Base-by-base conservation (phyloP, 1,140 invertebrate genomes). In the Bombus sylvicola region DNA sequence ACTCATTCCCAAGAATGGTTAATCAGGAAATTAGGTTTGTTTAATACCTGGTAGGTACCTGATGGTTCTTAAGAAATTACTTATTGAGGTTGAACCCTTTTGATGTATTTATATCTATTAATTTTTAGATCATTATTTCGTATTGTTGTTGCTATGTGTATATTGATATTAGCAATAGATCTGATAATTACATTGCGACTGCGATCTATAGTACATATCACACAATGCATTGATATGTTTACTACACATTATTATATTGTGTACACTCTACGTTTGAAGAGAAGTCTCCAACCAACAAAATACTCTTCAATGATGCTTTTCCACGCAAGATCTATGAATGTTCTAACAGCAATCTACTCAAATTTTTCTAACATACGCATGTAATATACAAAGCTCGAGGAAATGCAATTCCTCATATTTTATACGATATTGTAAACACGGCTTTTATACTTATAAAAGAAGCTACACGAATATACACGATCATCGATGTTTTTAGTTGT, bases 1-100 rank as follows among this genome's bases (percentile, higher is more conserved):
- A 79, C 72, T 94, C 1, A 6, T 88, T 31, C n/a, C 81, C 15
- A 91, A 85, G 57, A 86, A 53, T 79, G 18, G 8, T 57, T 31
- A 12, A 76, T 28, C 31, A 78, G 37, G n/a, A 43, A 28, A 25
- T 15, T 28, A 43, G 9, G 5, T 47, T 47, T 47, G 15, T 47
- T 18, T 15, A 47, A 1, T 13, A 9, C n/a, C 25, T 25, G 0
- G 6, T 37, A 25, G 69, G 18, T 71, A 39, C 0, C 25, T 39
- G 12, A 31, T 12, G 4, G 47, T 53, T 22, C 18, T 53, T 22
- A 53, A 0, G 47, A 53, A 53, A 22, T 53, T 18, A 22, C 47
- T 1, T 6, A 18, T 22, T 22, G 5, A 18, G 3, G 0, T 28
- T 28, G 0, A 71, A 13, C 4, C 1, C 10, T 37, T 68, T 37